Base-by-base conservation (phyloP, 2,888 invertebrate species). In the Imbricaverruca yamaguchii region DNA sequence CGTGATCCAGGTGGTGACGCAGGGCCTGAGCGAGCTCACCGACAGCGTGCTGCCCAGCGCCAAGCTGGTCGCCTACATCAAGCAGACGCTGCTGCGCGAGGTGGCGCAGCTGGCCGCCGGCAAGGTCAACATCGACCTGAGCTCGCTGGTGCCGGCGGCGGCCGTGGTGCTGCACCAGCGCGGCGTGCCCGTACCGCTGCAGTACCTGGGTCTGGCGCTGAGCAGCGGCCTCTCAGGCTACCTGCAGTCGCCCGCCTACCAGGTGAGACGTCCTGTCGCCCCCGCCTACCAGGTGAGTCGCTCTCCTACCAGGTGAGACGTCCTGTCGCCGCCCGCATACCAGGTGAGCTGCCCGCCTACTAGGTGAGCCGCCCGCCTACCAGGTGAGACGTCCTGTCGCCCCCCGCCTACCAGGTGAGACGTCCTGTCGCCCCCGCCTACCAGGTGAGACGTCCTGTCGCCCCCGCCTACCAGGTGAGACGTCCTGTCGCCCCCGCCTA, bases 141-240 rank as follows among this genome's bases (percentile, higher is more conserved):
- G 1, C 39, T 39, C 69, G 69, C 69, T 69, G 69, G 69, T 69
- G 39, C 15, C 39, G 39, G 12, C 69, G 7, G 69, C 39, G 8
- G 23, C 69, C 13, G 69, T 69, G 25, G 39, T 69, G 11, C 69
- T 69, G 69, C 69, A 69, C 39, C 69, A 69, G 69, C 69, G 69
- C 13, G 69, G 69, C 8, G 69, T 69, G 6, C 12, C 4, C 39
- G 15, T 69, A 4, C 7, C 7, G 10, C 39, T 15, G 12, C 15
- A 15, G 6, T 39, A 69, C 39, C 69, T 69, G 7, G 11, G 15
- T 10, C 15, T 39, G 25, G 25, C 39, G 13, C 69, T 69, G 15
- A 39, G 23, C 15, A 69, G 10, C 15, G 69, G 69, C 12, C 69
- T 69, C 15, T 25, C 69, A 3, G 39, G 39, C 25, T 69, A 39